Evolutionary conservation across 30 jellyfish, hydroid and myxozoan species (phyloP), one percentile per base, ranked within the genome.

Genomic region (Chironex yamaguchii): DNA sequence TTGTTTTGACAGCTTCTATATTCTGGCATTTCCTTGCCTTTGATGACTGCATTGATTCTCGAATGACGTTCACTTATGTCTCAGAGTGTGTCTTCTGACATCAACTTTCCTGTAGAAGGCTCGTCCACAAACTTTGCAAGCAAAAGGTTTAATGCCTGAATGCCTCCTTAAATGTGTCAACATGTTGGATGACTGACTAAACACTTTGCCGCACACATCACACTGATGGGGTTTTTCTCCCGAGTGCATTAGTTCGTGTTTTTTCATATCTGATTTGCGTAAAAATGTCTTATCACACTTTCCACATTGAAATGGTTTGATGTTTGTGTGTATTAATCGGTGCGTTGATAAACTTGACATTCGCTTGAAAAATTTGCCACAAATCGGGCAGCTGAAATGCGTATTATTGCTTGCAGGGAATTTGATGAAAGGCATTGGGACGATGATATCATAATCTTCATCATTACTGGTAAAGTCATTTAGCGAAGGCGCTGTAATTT

Each of bases 181-280:
- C 97, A 93, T 88, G 71, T 93, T 88, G 11, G 97, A 89, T 21
- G 98, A 93, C 62, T 93, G 98, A 67, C 97, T 93, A 86, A 93
- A 93, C 25, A 68, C 94, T 84, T 93, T 93, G 36, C 97, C 98
- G 91, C 98, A 93, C n/a, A 89, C 87, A 49, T 72, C 84, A 71
- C 98, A 93, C 27, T 92, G 97, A 51, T 88, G 97, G 36, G 98
- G 98, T 68, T 93, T 93, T 27, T 71, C 93, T 2, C 98, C 98
- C 50, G 93, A 80, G 51, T 93, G 98, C 98, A 93, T 93, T 80
- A 93, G 86, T 34, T 93, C 98, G 73, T 93, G 98, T 70, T 89
- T 93, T 58, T 93, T 93, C 96, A 93, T 62, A 77, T 93, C 97
- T 2, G 98, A 88, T 62, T 88, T 89, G 36, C 98, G 87, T 23